phyloP scores from a whole-genome alignment of 2,888 invertebrate genomes.

The Atrina japonica region DNA sequence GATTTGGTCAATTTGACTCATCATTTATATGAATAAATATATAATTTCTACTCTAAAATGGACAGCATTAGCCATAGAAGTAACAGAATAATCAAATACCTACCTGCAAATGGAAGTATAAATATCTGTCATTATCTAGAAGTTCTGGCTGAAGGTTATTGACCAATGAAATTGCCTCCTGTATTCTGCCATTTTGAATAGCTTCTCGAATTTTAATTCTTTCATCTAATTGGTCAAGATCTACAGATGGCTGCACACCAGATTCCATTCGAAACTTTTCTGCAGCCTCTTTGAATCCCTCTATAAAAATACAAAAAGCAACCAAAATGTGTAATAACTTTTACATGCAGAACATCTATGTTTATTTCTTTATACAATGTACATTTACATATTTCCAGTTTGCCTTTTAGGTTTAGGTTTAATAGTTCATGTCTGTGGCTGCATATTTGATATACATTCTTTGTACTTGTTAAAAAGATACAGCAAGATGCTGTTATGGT shows the following conservation, averaged over 20 bases:
- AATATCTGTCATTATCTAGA: constrained; percentile 95
- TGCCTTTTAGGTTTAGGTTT: no score
- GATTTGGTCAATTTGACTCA: no score
- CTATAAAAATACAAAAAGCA: constrained; percentile 75
- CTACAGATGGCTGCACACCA: constrained; percentile 89
- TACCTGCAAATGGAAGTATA: constrained; percentile 97
- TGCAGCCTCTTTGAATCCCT: constrained; percentile 92
- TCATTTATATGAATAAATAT: no score
- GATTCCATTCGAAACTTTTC: constrained; percentile 98
- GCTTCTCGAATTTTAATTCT: constrained; percentile 89
- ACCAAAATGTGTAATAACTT: neutral
- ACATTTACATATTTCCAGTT: neutral
- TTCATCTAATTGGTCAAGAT: constrained; percentile 93
- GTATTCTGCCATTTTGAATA: constrained; percentile 94
- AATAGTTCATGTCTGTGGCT: no score
- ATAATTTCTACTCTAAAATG: no score
- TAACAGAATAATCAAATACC: constrained; percentile 17
- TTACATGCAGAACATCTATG: neutral
- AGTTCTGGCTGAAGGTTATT: constrained; percentile 97
- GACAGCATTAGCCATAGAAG: no score
- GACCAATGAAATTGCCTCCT: constrained; percentile 95
- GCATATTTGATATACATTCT: no score
- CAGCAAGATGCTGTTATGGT: no score
- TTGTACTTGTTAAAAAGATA: no score
- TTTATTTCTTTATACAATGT: no score